Base-by-base conservation (phyloP, 2,113 vertebrate species). In the Pseudorhombus dupliciocellatus region DNA sequence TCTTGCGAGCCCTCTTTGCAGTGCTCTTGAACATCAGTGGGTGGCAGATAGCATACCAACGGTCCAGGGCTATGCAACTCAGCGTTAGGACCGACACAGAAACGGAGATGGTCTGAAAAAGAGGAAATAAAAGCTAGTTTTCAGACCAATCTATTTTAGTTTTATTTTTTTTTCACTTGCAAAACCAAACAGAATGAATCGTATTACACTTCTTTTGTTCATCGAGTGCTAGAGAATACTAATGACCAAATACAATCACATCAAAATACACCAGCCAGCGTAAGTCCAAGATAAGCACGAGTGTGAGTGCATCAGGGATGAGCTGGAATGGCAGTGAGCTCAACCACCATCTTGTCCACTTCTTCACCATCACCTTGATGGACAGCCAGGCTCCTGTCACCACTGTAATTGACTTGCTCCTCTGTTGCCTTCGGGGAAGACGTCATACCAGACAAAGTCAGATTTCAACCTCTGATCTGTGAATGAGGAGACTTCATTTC, bases 11-110 rank as follows among this genome's bases (percentile, higher is more conserved):
- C 72, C 97, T 86, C 84, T 93, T 96, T 75, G 96, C 97, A 31
- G 96, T 98, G 92, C 97, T 99, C 92, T 98, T 99, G 91, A 99
- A 98, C 95, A 96, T 96, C 89, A 99, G 92, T 6, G 97, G 97
- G 78, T 98, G 97, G 87, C 97, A 99, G 92, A 98, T 99, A 5
- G 97, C 97, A 53, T 99, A 98, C 97, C 97, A 98, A 61, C 97
- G 95, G 90, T 99, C 97, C 89, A 97, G 93, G 70, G 97, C 96
- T 16, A 99, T 98, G 89, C 96, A 98, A 86, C 97, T 98, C 71
- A 99, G 94, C 0, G 97, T 99, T 67, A 98, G 91, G 7, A 99
- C 97, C 14, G 97, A 99, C 57, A 98, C 97, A 5, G 96, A 98
- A 44, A 99, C 97, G 0, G 97, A 98, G 85, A 98, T 95, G 1